Percentiles rank a stretch among this genome's conserved stretches.
Evolutionary conservation across 2,797 vertebrate genomes (phyloP).

Genomic region (Protonibea diacanthus): DNA sequence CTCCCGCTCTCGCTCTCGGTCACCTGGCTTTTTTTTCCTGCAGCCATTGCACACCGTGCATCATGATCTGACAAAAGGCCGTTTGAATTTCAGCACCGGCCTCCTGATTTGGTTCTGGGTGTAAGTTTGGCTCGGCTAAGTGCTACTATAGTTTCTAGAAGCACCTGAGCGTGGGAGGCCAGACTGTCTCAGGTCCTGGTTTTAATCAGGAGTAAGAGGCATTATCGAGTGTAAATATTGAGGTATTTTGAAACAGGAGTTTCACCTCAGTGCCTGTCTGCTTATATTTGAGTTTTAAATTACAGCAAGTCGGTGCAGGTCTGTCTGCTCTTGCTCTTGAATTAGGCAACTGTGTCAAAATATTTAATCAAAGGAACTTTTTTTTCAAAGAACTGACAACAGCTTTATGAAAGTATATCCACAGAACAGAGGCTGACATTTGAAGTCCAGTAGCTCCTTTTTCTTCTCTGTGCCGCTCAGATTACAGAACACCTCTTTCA

Average conservation of each 20-base stretch:
- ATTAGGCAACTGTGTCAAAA: slow-evolving; percentile 63
- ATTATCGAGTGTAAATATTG: slow-evolving; percentile 42
- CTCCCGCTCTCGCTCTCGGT: background rate
- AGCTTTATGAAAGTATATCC: slow-evolving; percentile 40
- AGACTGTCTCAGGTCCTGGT: slow-evolving; percentile 20
- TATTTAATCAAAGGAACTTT: slow-evolving; percentile 53
- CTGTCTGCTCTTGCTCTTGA: slow-evolving; percentile 48
- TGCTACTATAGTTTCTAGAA: slow-evolving; percentile 19
- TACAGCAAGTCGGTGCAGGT: slow-evolving; percentile 55
- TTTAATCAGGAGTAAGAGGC: slow-evolving; percentile 41
- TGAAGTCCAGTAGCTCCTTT: slow-evolving; percentile 40
- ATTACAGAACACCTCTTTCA: slow-evolving; percentile 52
- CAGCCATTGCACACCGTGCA: slow-evolving; percentile 28
- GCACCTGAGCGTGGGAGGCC: slow-evolving; percentile 23
- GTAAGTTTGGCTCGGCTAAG: slow-evolving; percentile 14
- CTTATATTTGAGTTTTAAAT: slow-evolving; percentile 58
- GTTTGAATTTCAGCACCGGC: slow-evolving; percentile 51
- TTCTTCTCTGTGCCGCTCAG: slow-evolving; percentile 30
- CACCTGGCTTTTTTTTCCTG: slow-evolving; percentile 19
- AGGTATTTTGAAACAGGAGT: slow-evolving; percentile 40
- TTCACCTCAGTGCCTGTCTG: slow-evolving; percentile 24
- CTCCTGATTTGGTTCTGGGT: slow-evolving; percentile 8
- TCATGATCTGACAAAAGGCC: slow-evolving; percentile 43
- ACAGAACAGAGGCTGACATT: slow-evolving; percentile 36
- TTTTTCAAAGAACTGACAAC: slow-evolving; percentile 35